Evolutionary conservation across 2,888 invertebrate genomes (phyloP), one percentile per base, ranked within the genome.

Genomic region (Monopis laevigella): DNA sequence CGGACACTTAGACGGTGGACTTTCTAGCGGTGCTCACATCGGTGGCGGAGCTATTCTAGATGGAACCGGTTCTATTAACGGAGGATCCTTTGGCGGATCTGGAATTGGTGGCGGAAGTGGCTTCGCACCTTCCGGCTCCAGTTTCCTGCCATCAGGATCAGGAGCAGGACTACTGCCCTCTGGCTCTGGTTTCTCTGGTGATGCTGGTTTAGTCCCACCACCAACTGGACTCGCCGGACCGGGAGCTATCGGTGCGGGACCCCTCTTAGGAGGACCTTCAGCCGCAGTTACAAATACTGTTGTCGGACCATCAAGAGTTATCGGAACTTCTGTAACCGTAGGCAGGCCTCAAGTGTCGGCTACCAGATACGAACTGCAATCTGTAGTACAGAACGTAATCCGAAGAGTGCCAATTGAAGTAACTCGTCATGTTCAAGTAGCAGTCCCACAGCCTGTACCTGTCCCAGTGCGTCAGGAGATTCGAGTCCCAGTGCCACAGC

Each of bases 391-490:
- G 54, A 73, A 80, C 46, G 62, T 80, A 2, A 44, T 80, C 40
- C 70, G 78, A 24, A 74, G 77, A 24, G 48, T 80, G 6, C 80
- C 80, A 1, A 50, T 78, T n/a, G 80, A 78, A 46, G 70, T 80
- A n/a, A 66, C 63, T 21, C 68, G 71, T 11, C 80, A 80, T 51
- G 47, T 80, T 2, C 56, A 77, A 45, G 58, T 80, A 0, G 56
- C 61, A 4, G 75, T 80, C 4, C 80, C 80, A 0, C 70, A 71
- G 1, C 59, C 75, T 4, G 62, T 64, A 1, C 66, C 75, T 1
- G 68, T 71, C 2, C 78, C 77, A 3, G 77, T 78, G 2, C 73
- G 65, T 11, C 66, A 75, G 4, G 73, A 77, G 48, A 66, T 80
- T 11, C 62, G 54, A 43, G 78, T 80, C 2, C 71, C 74, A 26